A percentile compares a stretch with the other conserved stretches of the same genome.
Evolutionary conservation across 2,797 vertebrate species (phyloP).

Genomic region (Dromococcyx pavoninus): DNA sequence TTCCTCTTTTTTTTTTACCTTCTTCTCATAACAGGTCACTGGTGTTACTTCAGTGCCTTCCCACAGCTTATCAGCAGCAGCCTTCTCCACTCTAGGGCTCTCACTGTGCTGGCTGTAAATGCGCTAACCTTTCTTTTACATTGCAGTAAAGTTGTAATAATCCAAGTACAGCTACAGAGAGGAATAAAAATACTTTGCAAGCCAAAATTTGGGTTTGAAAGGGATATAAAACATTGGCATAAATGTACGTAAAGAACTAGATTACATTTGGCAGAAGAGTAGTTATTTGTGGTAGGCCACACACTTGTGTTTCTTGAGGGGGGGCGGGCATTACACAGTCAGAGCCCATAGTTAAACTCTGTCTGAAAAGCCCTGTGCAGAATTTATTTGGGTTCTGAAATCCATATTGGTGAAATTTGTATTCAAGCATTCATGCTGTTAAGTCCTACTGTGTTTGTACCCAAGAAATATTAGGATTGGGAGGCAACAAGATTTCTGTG

Average conservation of each 20-base stretch:
- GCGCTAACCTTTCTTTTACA: not conserved
- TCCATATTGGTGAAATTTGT: not conserved
- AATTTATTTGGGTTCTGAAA: not conserved
- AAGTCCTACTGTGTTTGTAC: not conserved
- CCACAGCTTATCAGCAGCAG: not conserved
- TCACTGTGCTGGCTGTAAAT: accelerated
- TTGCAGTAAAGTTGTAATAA: not conserved
- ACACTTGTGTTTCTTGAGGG: not conserved
- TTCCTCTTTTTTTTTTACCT: too few relatives aligned
- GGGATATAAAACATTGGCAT: not conserved
- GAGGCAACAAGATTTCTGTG: not conserved
- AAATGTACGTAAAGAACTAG: not conserved
- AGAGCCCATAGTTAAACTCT: not conserved
- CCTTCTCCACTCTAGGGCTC: not conserved
- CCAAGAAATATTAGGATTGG: not conserved
- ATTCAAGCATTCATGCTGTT: not conserved
- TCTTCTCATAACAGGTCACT: not conserved
- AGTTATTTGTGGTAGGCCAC: not conserved
- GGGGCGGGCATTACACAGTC: not conserved
- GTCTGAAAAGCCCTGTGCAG: not conserved
- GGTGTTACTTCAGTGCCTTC: not conserved
- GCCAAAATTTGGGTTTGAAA: not conserved
- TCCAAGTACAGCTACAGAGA: not conserved
- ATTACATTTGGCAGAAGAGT: not conserved
- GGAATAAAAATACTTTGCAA: not conserved